Conservation (phyloP, 2,113 vertebrate genomes). For the Aspiorhynchus laticeps region DNA sequence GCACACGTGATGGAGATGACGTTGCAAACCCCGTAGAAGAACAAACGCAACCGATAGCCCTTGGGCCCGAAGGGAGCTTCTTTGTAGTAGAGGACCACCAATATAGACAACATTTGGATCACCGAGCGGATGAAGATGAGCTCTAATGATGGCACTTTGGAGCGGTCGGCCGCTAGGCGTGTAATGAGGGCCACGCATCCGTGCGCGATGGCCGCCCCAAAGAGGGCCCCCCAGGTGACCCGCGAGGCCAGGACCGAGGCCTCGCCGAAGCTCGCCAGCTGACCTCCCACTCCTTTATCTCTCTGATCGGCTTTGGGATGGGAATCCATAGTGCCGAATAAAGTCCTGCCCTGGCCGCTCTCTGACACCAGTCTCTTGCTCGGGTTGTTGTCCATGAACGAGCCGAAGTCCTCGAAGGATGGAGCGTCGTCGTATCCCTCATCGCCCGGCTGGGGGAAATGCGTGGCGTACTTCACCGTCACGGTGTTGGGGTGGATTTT, state of each 20-base stretch:
- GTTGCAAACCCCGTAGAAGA: slow-evolving; percentile 95
- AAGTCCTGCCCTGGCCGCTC: slow-evolving; percentile 81
- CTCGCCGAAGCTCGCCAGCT: slow-evolving; percentile 84
- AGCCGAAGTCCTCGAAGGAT: slow-evolving; percentile 84
- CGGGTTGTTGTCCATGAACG: slow-evolving; percentile 86
- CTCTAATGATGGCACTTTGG: slow-evolving; percentile 96
- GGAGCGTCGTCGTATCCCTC: slow-evolving; percentile 87
- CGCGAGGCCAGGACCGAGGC: slow-evolving; percentile 84
- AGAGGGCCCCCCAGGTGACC: slow-evolving; percentile 91
- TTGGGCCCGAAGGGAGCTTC: slow-evolving; percentile 94
- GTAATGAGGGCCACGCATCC: slow-evolving; percentile 96
- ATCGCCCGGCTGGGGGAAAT: slow-evolving; percentile 93
- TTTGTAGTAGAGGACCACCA: slow-evolving; percentile 89
- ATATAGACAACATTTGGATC: slow-evolving; percentile 89
- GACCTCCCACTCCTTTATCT: slow-evolving; percentile 75
- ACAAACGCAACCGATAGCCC: slow-evolving; percentile 90
- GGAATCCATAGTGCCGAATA: slow-evolving; percentile 88
- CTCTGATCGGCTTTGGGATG: slow-evolving; percentile 71
- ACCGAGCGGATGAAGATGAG: slow-evolving; percentile 96
- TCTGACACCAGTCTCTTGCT: slow-evolving; percentile 84
- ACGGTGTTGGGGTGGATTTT: slow-evolving; percentile 96
- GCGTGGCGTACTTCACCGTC: slow-evolving; percentile 93
- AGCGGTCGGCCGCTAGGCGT: slow-evolving; percentile 89
- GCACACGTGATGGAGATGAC: slow-evolving; percentile 98
- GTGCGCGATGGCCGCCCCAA: slow-evolving; percentile 91